Conservation (phyloP, 2,888 invertebrate species). For the Cremastinae sp. region DNA sequence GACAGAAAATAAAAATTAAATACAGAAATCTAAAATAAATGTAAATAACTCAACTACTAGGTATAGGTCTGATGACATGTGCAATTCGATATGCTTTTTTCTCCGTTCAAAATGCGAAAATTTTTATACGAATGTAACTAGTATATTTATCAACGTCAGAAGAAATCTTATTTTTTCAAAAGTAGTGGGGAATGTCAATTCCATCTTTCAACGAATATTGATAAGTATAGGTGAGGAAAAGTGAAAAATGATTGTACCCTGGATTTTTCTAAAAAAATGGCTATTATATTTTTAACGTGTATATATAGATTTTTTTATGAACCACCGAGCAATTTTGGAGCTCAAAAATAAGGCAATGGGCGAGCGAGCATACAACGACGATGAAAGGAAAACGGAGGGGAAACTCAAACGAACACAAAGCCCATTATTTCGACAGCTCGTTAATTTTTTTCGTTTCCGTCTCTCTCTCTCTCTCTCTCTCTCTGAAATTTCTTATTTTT, state of each 20-base stretch:
- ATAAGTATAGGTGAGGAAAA: background rate
- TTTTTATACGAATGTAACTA: no score
- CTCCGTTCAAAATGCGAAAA: no score
- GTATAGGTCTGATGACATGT: no score
- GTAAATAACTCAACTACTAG: no score
- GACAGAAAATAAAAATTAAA: no score
- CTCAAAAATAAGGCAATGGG: conserved; percentile 16
- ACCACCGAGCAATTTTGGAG: conserved; percentile 26
- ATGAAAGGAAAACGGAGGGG: conserved; percentile 58
- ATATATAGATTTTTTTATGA: conserved; percentile 20
- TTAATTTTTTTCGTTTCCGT: conserved; percentile 45
- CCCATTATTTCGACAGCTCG: conserved; percentile 50
- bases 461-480: conserved; percentile 1
- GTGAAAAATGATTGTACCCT: background rate
- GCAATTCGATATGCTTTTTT: no score
- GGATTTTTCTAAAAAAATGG: no score
- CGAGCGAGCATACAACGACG: conserved; percentile 11
- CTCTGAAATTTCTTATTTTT: conserved; percentile 4
- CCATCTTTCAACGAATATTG: no score
- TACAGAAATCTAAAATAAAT: no score
- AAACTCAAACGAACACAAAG: conserved; percentile 41
- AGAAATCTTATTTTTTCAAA: no score
- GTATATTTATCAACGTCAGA: no score
- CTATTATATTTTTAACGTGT: conserved; percentile 1
- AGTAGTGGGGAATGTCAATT: no score